These are phyloP conservation scores for Phalanger gymnotis DNA, from an alignment of 2,797 vertebrate genomes.

Conservation along the genomic window DNA sequence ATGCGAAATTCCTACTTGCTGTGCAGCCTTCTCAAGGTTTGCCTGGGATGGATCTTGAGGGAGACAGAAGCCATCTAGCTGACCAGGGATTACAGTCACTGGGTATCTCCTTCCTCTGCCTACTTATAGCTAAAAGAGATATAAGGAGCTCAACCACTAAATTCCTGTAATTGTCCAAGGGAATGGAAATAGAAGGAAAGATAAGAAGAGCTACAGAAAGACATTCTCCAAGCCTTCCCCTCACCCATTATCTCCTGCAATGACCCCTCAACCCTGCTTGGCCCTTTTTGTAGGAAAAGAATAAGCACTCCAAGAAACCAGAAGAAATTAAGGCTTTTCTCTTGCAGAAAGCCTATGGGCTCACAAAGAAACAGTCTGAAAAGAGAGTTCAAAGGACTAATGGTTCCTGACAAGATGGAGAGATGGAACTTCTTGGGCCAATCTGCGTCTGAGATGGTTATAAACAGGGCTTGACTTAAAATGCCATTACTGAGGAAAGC, in stretches of 20 bases:
- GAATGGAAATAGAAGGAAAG: not conserved
- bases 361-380: not conserved
- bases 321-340: not conserved
- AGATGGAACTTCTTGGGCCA: not conserved
- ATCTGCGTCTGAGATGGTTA: not conserved
- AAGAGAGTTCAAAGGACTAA: not conserved
- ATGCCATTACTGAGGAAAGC: not conserved
- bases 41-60: not conserved
- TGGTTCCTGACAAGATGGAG: not conserved
- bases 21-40: not conserved
- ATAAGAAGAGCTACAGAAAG: not conserved
- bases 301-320: not conserved
- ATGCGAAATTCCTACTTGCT: not conserved
- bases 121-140: not conserved
- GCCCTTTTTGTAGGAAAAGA: not conserved
- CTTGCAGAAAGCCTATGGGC: not conserved
- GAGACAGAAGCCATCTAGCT: not conserved
- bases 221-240: not conserved
- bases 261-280: not conserved
- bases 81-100: not conserved
- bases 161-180: not conserved
- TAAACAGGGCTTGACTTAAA: not conserved
- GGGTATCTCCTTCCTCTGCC: not conserved
- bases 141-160: not conserved
- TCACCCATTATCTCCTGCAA: not conserved